Conservation (phyloP, 2,797 vertebrate species). For the Neosilurus hyrtlii region DNA sequence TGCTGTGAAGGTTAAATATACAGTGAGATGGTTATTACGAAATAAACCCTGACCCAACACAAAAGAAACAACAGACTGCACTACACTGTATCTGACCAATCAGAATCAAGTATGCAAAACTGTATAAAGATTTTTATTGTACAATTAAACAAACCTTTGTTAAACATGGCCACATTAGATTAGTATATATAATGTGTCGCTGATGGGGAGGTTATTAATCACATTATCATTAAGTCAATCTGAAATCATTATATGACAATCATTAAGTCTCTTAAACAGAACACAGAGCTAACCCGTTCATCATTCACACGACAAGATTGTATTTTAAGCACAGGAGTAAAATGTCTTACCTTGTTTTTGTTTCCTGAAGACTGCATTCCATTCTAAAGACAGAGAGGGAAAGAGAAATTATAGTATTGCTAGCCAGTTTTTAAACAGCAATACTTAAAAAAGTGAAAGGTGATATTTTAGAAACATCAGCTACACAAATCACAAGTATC, state of each 20-base stretch:
- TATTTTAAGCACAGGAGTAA: background rate
- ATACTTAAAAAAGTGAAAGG: background rate
- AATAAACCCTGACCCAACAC: background rate
- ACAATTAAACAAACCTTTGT: too few relatives aligned
- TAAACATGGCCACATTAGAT: too few relatives aligned
- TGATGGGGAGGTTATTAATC: too few relatives aligned
- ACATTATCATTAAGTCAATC: too few relatives aligned
- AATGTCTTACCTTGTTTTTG: slow-evolving; percentile 72
- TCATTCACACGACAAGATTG: background rate
- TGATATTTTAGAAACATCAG: background rate
- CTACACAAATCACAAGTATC: background rate
- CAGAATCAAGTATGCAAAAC: too few relatives aligned
- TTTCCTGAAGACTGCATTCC: slow-evolving; percentile 72
- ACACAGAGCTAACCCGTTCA: too few relatives aligned
- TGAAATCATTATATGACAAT: too few relatives aligned
- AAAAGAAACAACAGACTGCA: too few relatives aligned
- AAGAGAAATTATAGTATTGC: background rate
- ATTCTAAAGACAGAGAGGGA: slow-evolving; percentile 65
- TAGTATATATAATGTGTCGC: too few relatives aligned
- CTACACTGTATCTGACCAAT: too few relatives aligned
- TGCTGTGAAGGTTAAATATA: background rate
- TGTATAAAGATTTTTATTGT: too few relatives aligned
- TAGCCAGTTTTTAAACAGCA: background rate
- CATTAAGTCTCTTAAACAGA: too few relatives aligned
- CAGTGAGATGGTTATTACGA: background rate